Percentiles rank a stretch among this genome's conserved stretches.
These are phyloP conservation scores for Lepeophtheirus salmonis DNA, from an alignment of 1,140 invertebrate genomes.

Conservation along the genomic window DNA sequence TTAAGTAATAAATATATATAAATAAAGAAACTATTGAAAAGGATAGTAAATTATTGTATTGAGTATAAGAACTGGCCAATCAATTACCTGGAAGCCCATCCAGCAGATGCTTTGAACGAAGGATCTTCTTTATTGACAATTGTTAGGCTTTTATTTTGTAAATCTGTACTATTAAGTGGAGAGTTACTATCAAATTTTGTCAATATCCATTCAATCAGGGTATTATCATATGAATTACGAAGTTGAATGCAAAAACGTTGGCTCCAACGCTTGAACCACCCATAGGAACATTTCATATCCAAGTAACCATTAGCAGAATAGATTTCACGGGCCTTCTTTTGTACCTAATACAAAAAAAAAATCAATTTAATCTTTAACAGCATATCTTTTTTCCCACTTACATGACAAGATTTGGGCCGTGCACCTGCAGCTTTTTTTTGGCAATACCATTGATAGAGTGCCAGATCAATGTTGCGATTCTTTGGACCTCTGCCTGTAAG, in stretches of 20 bases:
- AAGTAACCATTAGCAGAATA: neutral
- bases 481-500: conserved; percentile 14
- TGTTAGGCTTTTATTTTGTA: conserved; percentile 2
- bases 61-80: no score
- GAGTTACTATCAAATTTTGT: conserved; percentile 4
- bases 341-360: neutral
- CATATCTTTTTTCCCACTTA: no score
- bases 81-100: conserved; percentile 12
- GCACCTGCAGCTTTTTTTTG: no score
- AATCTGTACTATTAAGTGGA: neutral
- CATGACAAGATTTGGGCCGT: no score
- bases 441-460: conserved; percentile 9
- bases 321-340: neutral
- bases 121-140: conserved; percentile 4
- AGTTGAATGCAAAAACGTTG: conserved; percentile 15
- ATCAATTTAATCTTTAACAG: neutral
- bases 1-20: no score
- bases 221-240: conserved; percentile 5
- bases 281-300: conserved; percentile 17
- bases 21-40: no score
- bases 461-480: conserved; percentile 15
- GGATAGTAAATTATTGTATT: no score
- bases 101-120: conserved; percentile 9
- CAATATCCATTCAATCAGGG: conserved; percentile 4
- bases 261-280: conserved; percentile 14